Percentiles rank a stretch among this genome's conserved stretches.
Evolutionary conservation across 2,888 invertebrate genomes (phyloP).

Genomic region (Apamea sordens): DNA sequence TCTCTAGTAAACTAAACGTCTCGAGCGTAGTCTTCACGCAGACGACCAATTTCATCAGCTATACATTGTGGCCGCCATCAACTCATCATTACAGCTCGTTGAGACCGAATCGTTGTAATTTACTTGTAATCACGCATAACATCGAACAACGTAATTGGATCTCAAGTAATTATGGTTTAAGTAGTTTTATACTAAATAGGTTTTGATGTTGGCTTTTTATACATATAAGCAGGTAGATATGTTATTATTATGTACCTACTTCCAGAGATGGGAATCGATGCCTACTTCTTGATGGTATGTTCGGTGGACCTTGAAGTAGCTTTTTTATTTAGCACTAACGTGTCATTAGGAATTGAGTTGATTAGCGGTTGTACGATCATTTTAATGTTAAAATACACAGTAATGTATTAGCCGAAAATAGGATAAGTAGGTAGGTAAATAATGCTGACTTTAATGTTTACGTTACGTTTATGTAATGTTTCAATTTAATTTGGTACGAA

Average conservation of each 20-base stretch:
- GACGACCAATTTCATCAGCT: conserved; percentile 74
- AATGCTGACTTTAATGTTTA: neutral
- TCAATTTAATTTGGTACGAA: neutral
- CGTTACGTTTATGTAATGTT: neutral
- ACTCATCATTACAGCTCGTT: conserved; percentile 64
- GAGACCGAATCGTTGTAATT: conserved; percentile 44
- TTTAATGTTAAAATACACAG: neutral
- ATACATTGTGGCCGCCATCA: conserved; percentile 51
- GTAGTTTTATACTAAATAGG: conserved; percentile 56
- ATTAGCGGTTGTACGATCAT: neutral
- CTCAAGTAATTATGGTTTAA: conserved; percentile 53
- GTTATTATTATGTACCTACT: neutral
- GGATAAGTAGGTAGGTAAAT: neutral
- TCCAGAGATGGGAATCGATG: neutral
- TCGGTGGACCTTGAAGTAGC: neutral
- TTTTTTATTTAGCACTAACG: neutral
- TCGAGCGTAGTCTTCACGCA: conserved; percentile 68
- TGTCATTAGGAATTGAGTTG: neutral
- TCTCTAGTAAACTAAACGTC: conserved; percentile 74
- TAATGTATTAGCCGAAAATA: neutral
- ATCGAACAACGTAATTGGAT: conserved; percentile 54
- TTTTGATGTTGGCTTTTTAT: conserved; percentile 34
- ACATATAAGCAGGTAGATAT: neutral
- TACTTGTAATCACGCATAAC: conserved; percentile 54
- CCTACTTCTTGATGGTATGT: neutral